Conservation (phyloP, 2,888 invertebrate genomes). For the Deroplatys truncata region DNA sequence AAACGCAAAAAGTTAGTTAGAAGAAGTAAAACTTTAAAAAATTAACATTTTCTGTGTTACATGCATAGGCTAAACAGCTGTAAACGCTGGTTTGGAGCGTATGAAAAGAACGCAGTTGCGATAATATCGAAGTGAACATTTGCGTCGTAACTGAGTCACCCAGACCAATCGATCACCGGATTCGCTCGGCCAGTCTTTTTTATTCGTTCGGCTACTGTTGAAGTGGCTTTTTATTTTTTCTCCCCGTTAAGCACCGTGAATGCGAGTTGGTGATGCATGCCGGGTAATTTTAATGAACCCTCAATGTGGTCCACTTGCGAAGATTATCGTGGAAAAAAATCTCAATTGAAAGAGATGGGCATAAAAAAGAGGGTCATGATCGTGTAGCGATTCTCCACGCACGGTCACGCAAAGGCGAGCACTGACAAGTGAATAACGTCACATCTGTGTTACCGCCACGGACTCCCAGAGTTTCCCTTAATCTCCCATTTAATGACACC, state of each 20-base stretch:
- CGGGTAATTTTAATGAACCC: background rate
- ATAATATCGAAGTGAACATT: background rate
- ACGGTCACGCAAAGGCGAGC: background rate
- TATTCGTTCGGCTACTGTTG: background rate
- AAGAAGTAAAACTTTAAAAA: too few species aligned
- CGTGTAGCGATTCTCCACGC: background rate
- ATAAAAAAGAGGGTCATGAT: background rate
- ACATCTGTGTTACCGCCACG: background rate
- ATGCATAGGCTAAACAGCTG: too few species aligned
- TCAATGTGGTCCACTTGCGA: background rate
- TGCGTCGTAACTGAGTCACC: background rate
- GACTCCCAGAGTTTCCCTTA: background rate
- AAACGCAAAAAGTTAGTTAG: too few species aligned
- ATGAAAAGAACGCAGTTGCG: background rate
- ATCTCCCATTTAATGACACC: too few species aligned
- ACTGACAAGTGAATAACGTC: background rate
- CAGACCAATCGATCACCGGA: background rate
- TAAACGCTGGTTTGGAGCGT: too few species aligned
- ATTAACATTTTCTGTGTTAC: too few species aligned
- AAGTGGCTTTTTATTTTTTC: background rate
- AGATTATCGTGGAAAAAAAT: background rate
- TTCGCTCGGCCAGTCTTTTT: background rate
- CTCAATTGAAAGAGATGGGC: background rate
- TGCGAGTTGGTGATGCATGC: constrained; percentile 1
- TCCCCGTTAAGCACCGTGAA: background rate